These are phyloP conservation scores for Tenthredo notha DNA, from an alignment of 2,888 invertebrate species.

Conservation along the genomic window DNA sequence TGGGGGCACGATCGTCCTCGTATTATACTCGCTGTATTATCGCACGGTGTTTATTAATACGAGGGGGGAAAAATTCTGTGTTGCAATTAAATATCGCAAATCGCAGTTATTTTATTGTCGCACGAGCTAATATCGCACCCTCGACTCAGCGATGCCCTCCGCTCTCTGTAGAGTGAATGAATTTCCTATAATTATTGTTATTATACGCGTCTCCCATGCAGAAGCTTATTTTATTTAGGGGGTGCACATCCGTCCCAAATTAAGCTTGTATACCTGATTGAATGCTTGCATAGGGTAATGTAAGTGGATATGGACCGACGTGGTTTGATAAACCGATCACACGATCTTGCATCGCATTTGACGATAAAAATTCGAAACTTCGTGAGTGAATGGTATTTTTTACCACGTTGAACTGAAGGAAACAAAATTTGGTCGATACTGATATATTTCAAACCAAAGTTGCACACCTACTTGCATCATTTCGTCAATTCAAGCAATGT, in stretches of 20 bases:
- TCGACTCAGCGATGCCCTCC: not conserved
- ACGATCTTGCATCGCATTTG: not conserved
- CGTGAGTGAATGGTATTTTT: not conserved
- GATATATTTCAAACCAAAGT: not conserved
- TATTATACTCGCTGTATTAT: not conserved
- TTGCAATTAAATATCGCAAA: not conserved
- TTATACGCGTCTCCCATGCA: no score
- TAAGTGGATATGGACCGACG: not conserved
- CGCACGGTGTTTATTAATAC: constrained; percentile 7
- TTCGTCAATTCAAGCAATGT: not conserved
- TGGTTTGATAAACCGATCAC: not conserved
- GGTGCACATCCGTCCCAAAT: no score
- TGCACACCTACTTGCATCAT: not conserved
- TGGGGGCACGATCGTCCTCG: constrained; percentile 31
- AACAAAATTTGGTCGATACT: not conserved
- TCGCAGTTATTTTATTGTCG: constrained; percentile 1
- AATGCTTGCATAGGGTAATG: no score
- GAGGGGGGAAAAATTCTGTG: not conserved
- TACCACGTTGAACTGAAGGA: not conserved
- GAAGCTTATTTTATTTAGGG: no score
- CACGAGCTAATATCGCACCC: not conserved
- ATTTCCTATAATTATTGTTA: not conserved
- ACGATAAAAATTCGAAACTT: not conserved
- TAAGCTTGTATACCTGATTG: no score
- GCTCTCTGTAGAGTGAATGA: not conserved